Percentiles rank a stretch among this genome's conserved stretches.
phyloP scores from a whole-genome alignment of 2,888 invertebrate genomes.

The Gnatocerus cornutus region DNA sequence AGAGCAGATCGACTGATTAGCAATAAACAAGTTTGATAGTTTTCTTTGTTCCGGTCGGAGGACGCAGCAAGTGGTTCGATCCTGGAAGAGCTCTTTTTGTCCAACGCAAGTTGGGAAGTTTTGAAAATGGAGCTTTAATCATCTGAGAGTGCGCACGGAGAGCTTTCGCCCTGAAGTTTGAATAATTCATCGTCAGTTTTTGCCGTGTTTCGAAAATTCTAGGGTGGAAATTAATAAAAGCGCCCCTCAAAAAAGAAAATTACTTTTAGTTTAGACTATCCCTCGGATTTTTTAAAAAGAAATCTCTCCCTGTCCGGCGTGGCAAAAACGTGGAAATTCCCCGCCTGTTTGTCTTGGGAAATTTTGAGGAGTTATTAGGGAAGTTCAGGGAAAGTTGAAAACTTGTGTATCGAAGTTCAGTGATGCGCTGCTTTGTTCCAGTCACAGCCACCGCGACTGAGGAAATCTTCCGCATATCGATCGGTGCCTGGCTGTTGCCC shows the following conservation, averaged over 20 bases:
- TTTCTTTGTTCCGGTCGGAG: background rate
- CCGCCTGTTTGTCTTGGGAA: slow-evolving; percentile 18
- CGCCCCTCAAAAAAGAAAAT: too few species aligned
- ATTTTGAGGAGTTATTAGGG: slow-evolving; percentile 16
- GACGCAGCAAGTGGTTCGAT: slow-evolving; percentile 20
- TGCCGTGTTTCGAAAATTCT: background rate
- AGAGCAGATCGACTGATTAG: slow-evolving; percentile 6
- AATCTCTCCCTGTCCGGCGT: too few species aligned
- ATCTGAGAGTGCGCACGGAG: slow-evolving; percentile 11
- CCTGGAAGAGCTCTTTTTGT: slow-evolving; percentile 17
- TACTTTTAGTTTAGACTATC: too few species aligned
- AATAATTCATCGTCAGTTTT: slow-evolving; percentile 22
- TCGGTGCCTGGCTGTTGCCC: slow-evolving; percentile 73
- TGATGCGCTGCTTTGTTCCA: slow-evolving; percentile 59
- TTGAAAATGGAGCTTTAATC: slow-evolving; percentile 30
- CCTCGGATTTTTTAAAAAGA: too few species aligned
- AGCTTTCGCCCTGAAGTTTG: slow-evolving; percentile 12
- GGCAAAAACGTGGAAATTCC: too few species aligned
- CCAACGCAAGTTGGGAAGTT: slow-evolving; percentile 23
- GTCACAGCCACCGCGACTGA: slow-evolving; percentile 62
- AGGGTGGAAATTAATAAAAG: too few species aligned
- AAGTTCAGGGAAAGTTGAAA: slow-evolving; percentile 49
- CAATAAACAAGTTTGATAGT: background rate
- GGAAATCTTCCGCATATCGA: slow-evolving; percentile 73
- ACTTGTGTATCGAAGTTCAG: slow-evolving; percentile 56